Evolutionary conservation across 2,888 invertebrate species (phyloP).

Genomic region (Oscheius sp.): DNA sequence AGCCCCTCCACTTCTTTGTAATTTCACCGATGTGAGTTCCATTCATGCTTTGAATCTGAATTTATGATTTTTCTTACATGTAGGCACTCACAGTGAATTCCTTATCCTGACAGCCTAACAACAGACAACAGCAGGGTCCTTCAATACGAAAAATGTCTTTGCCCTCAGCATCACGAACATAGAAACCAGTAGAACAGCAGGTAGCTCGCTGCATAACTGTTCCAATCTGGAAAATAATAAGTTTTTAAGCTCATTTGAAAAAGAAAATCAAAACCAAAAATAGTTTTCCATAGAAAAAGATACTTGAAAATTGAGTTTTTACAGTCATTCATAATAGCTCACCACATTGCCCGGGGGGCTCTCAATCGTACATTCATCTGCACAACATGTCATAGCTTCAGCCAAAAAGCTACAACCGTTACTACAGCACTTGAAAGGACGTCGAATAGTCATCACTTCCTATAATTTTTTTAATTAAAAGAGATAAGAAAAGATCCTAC

Average conservation of each 20-base stretch:
- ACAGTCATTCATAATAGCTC: too few species aligned
- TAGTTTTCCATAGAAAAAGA: too few species aligned
- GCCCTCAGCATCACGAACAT: background rate
- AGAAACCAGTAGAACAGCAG: background rate
- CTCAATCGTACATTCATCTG: constrained; percentile 30
- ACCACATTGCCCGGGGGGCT: constrained; percentile 41
- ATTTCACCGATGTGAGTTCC: constrained; percentile 37
- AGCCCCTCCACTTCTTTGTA: constrained; percentile 53
- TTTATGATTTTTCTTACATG: background rate
- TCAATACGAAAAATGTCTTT: background rate
- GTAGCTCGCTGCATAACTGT: background rate
- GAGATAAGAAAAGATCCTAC: constrained; percentile 31
- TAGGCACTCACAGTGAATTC: constrained; percentile 41
- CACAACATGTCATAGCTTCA: constrained; percentile 74
- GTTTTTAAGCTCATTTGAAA: too few species aligned
- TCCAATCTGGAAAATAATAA: background rate
- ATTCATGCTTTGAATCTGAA: background rate
- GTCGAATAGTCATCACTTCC: constrained; percentile 85
- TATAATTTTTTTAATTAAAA: constrained; percentile 18
- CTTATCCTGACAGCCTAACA: constrained; percentile 49
- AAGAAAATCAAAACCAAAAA: too few species aligned
- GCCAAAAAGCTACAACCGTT: constrained; percentile 80
- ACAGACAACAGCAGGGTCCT: background rate
- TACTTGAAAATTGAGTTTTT: too few species aligned
- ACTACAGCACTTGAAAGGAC: constrained; percentile 83